These are phyloP conservation scores for Murina feae DNA, from an alignment of 2,113 vertebrate genomes.

Conservation along the genomic window DNA sequence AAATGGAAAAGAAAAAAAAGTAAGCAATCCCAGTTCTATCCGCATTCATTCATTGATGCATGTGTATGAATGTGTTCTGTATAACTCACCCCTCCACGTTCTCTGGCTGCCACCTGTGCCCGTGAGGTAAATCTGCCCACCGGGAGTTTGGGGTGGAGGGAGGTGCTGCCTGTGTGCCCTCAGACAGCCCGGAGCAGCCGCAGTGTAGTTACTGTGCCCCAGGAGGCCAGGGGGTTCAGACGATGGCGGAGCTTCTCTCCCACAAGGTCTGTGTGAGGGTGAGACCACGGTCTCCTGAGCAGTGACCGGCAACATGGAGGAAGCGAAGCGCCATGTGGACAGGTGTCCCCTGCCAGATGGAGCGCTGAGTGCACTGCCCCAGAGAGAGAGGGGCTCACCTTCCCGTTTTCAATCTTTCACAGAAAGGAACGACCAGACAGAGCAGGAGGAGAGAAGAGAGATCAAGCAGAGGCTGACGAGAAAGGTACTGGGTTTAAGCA, in stretches of 20 bases:
- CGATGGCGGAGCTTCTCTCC: rapidly evolving
- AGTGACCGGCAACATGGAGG: neutral
- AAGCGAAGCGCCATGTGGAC: rapidly evolving
- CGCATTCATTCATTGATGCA: neutral
- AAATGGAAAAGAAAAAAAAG: neutral
- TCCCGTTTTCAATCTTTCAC: conserved; percentile 55
- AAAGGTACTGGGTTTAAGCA: conserved; percentile 85
- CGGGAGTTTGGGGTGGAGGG: neutral
- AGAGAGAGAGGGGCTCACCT: neutral
- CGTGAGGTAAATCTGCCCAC: neutral
- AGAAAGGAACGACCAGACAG: conserved; percentile 97
- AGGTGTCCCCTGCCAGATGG: neutral
- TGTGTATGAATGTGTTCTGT: rapidly evolving
- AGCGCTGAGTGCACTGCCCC: neutral
- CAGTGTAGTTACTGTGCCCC: rapidly evolving
- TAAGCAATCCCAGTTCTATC: no score
- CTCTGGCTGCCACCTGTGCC: neutral
- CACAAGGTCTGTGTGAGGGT: neutral
- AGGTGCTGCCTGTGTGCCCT: neutral
- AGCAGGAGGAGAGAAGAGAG: conserved; percentile 95
- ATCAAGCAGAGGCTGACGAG: conserved; percentile 97
- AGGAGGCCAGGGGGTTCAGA: neutral
- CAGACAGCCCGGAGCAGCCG: neutral
- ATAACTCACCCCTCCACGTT: rapidly evolving
- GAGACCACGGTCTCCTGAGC: neutral